Percentiles rank a stretch among this genome's conserved stretches.
phyloP scores from a whole-genome alignment of 2,888 invertebrate species.

The Chydorus sphaericus region DNA sequence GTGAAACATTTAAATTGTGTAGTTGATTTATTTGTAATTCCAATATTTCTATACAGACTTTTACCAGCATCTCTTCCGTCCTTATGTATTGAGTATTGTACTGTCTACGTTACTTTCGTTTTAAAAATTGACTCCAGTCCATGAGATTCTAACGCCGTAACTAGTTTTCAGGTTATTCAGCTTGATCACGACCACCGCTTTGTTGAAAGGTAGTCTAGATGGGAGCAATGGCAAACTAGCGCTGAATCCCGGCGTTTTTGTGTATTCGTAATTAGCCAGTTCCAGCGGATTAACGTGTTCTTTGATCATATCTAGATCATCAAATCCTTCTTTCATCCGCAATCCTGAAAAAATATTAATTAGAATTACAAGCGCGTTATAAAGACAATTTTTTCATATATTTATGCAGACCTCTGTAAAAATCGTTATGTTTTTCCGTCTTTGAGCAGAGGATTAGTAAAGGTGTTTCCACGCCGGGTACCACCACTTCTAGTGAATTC shows the following conservation, averaged over 20 bases:
- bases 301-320: neutral
- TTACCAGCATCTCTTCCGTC: no score
- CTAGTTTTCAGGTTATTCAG: neutral
- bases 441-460: neutral
- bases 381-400: neutral
- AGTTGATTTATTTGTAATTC: no score
- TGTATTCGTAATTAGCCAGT: neutral
- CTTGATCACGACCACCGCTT: neutral
- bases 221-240: neutral
- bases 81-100: no score
- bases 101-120: no score
- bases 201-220: neutral
- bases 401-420: neutral
- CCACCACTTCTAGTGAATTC: neutral
- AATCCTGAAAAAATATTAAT: neutral
- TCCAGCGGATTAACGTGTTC: neutral
- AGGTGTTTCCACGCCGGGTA: slow-evolving; percentile 5
- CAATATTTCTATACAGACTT: no score
- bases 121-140: neutral
- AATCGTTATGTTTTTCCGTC: neutral
- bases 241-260: neutral
- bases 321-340: neutral
- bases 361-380: neutral
- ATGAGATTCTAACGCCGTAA: neutral
- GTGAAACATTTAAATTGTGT: no score